Conservation (phyloP, 2,797 vertebrate genomes). For the Sebastes oblongus region DNA sequence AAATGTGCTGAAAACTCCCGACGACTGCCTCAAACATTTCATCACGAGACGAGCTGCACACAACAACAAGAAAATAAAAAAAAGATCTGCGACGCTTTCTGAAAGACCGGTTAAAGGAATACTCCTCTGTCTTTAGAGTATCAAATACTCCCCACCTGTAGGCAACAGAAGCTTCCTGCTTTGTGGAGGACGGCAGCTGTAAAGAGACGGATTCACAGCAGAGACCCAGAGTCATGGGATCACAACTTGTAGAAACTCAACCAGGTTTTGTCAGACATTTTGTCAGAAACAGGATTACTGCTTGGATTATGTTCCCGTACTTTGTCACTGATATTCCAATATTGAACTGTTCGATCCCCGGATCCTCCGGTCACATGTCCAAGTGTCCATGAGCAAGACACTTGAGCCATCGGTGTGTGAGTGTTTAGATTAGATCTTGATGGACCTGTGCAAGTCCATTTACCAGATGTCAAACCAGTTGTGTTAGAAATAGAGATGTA, state of each 20-base stretch:
- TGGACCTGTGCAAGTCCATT: too few species aligned
- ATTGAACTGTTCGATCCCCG: too few species aligned
- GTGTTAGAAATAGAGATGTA: background rate
- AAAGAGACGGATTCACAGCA: too few species aligned
- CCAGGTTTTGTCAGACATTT: too few species aligned
- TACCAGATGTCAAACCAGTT: background rate
- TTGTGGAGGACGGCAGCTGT: background rate
- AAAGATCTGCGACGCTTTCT: background rate
- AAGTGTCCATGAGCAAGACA: too few species aligned
- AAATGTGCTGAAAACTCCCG: slow-evolving; percentile 8
- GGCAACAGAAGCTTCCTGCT: background rate
- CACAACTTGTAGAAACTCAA: background rate
- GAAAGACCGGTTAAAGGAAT: background rate
- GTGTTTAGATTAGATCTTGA: too few species aligned
- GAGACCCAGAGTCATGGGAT: too few species aligned
- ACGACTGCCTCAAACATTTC: background rate
- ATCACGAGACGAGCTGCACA: slow-evolving; percentile 32
- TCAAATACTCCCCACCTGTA: background rate
- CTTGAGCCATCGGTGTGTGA: too few species aligned
- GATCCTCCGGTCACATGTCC: too few species aligned
- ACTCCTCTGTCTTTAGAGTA: background rate
- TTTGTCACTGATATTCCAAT: background rate
- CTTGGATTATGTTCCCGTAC: background rate
- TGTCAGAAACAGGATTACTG: too few species aligned
- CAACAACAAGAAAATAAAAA: background rate